Evolutionary conservation across 2,797 vertebrate genomes (phyloP).

Genomic region (Oryzias dopingdopingensis): DNA sequence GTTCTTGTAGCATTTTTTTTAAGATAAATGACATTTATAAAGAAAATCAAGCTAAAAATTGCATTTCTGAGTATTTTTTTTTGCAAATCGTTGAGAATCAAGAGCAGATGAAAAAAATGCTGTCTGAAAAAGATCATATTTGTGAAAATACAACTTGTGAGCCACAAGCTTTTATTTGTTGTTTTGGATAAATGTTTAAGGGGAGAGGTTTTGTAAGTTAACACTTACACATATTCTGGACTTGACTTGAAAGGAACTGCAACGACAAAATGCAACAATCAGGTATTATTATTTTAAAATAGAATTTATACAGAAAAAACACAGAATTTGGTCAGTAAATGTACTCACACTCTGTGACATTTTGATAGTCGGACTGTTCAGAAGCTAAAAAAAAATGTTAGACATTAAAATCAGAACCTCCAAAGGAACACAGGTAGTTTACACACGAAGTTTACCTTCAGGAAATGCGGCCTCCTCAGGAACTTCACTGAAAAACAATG

Average conservation of each 20-base stretch:
- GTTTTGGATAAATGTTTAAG: not conserved
- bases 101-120: too few relatives aligned
- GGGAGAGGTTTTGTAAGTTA: not conserved
- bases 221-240: constrained; percentile 32
- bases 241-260: constrained; percentile 1
- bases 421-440: too few relatives aligned
- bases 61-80: too few relatives aligned
- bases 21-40: too few relatives aligned
- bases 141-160: too few relatives aligned
- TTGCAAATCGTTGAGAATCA: too few relatives aligned
- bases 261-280: not conserved
- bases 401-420: not conserved
- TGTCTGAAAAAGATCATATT: too few relatives aligned
- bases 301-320: not conserved
- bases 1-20: too few relatives aligned
- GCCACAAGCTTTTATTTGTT: too few relatives aligned
- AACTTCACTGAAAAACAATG: constrained; percentile 18
- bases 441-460: constrained; percentile 5
- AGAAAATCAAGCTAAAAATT: too few relatives aligned
- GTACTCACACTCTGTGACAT: constrained; percentile 7
- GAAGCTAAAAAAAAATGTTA: constrained; percentile 1
- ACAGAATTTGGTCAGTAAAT: too few relatives aligned
- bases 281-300: not conserved
- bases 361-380: constrained; percentile 19
- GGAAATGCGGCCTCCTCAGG: not conserved